A percentile compares a stretch with the other conserved stretches of the same genome.
These are phyloP conservation scores for Yponomeuta plumbellus DNA, from an alignment of 2,888 invertebrate species.

Conservation along the genomic window DNA sequence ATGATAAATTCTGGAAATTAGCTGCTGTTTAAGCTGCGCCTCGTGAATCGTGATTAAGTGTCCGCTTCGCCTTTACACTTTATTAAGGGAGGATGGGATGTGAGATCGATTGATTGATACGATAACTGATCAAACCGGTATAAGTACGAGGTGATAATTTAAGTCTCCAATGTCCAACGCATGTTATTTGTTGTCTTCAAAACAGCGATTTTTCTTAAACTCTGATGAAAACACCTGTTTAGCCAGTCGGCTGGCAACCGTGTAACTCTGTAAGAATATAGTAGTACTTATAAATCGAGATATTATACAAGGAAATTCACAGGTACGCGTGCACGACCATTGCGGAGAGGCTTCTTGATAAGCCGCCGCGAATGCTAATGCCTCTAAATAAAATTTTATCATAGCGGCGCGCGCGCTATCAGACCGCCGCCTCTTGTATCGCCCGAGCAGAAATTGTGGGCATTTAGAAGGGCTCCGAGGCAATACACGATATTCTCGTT, in stretches of 20 bases:
- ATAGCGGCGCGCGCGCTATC: slow-evolving; percentile 42
- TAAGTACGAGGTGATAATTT: not conserved
- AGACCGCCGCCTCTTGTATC: slow-evolving; percentile 36
- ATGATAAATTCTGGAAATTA: slow-evolving; percentile 17
- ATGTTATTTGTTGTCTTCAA: not conserved
- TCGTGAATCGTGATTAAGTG: not conserved
- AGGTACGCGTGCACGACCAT: slow-evolving; percentile 39
- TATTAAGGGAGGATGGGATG: not conserved
- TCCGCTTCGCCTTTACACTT: slow-evolving; percentile 2
- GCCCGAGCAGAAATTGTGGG: slow-evolving; percentile 34
- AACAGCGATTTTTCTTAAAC: not conserved
- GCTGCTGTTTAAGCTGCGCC: slow-evolving; percentile 12
- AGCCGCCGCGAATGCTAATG: slow-evolving; percentile 58
- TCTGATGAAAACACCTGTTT: not conserved
- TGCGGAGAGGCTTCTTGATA: slow-evolving; percentile 41
- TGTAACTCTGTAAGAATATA: slow-evolving; percentile 8
- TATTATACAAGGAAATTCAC: slow-evolving; percentile 33
- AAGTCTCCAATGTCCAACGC: not conserved
- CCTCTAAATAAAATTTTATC: slow-evolving; percentile 61
- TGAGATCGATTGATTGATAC: not conserved
- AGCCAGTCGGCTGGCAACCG: slow-evolving; percentile 46
- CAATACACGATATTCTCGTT: slow-evolving; percentile 21
- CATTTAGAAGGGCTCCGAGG: slow-evolving; percentile 29
- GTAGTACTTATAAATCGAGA: slow-evolving; percentile 16
- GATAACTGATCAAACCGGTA: not conserved